These are phyloP conservation scores for Anthophora plumipes DNA, from an alignment of 2,888 invertebrate species.

Conservation along the genomic window DNA sequence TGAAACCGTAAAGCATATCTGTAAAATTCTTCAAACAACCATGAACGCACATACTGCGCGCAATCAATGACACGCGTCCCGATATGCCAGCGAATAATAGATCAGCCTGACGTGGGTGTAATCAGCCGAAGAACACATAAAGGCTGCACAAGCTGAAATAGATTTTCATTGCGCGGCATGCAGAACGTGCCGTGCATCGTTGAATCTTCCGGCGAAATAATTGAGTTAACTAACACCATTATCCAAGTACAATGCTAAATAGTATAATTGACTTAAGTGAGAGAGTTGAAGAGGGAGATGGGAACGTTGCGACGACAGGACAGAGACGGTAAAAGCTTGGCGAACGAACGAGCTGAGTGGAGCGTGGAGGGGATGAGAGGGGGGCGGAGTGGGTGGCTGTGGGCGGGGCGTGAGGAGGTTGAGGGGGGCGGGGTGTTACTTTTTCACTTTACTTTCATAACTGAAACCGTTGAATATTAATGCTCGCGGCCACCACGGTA, in stretches of 20 bases:
- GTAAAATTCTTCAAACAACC: too few relatives aligned
- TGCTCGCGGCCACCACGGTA: conserved; percentile 77
- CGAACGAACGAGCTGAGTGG: conserved; percentile 44
- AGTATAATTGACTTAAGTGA: conserved; percentile 80
- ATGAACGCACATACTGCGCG: too few relatives aligned
- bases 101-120: conserved; percentile 29
- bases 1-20: too few relatives aligned
- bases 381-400: neutral
- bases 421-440: conserved; percentile 76
- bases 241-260: conserved; percentile 80
- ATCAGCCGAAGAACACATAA: conserved; percentile 45
- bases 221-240: conserved; percentile 78
- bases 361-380: neutral
- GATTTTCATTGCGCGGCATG: conserved; percentile 55
- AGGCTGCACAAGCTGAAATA: conserved; percentile 39
- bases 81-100: conserved; percentile 25
- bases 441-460: conserved; percentile 84
- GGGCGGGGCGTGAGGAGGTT: neutral
- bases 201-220: conserved; percentile 68
- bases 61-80: neutral
- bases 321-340: neutral
- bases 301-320: neutral
- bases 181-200: conserved; percentile 61
- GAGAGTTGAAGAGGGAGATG: conserved; percentile 28
- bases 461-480: conserved; percentile 84